Evolutionary conservation across 2,797 vertebrate species (phyloP), one percentile per base, ranked within the genome.

Genomic region (Eleutherodactylus coqui): DNA sequence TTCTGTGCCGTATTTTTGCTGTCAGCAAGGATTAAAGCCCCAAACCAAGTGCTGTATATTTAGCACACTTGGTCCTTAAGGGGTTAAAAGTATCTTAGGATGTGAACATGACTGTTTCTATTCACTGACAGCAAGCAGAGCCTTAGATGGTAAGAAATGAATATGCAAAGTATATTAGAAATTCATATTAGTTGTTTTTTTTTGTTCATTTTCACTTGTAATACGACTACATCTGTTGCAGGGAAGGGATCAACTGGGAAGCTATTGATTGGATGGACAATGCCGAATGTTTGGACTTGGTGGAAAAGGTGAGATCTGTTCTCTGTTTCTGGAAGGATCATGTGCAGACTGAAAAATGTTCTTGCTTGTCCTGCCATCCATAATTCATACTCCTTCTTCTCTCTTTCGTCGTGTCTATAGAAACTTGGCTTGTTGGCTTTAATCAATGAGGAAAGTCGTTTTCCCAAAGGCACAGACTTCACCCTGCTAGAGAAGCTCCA

Each of bases 181-280:
- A 58, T 5, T 49, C 17, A 16, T 17, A 14, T 1, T 16, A 49
- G 4, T 19, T 49, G 9, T 58, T 1, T 5, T 58, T 0, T 8
- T 24, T 9, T 10, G 2, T 58, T n/a, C n/a, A n/a, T 58, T 1
- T 5, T 58, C 0, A n/a, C 8, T 9, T 10, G 2, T 58, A 3
- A n/a, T 58, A n/a, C 4, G 5, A n/a, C 58, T 89, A 85, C 75
- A 87, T 90, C 21, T 67, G 76, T 82, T 0, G 34, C 91, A 97
- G 97, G 90, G 96, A 97, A 91, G 97, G 96, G 32, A 96, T 97
- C 88, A 95, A 93, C 90, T 97, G 97, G 97, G 96, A 97, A 79
- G 96, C 96, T 34, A 98, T 98, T 83, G 96, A 97, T 92, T 98
- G 97, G 97, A 97, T 98, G 97, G 97, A 98, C 91, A 98, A 98